Base-by-base conservation (phyloP, 2,113 vertebrate genomes). In the Leptobrachium leishanense region DNA sequence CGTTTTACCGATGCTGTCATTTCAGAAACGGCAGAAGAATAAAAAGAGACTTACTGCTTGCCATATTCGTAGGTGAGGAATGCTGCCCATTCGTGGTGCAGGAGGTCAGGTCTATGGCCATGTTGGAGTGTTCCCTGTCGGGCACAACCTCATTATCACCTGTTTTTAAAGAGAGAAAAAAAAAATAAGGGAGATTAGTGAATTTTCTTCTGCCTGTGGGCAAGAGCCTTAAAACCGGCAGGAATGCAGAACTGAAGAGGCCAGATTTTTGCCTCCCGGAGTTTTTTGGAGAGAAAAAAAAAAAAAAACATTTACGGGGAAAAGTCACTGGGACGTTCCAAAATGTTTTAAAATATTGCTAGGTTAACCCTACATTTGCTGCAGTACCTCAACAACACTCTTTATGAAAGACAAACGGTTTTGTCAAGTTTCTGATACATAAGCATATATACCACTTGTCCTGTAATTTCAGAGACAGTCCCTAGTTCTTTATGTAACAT, bases 101-200 rank as follows among this genome's bases (percentile, higher is more conserved):
- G 88, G 93, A 92, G 84, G 96, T 97, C 90, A 95, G 93, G 91
- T 96, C 96, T 83, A 91, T 94, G 87, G 95, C 92, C 94, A 96
- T 95, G 89, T 84, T 89, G 81, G 93, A 93, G 89, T 95, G 94
- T 84, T 98, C 96, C 89, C 95, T 95, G 88, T 94, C 92, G 68
- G 98, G 95, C 85, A 95, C 96, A 93, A 95, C 93, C 88, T 96
- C 93, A 91, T 96, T 95, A 90, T 98, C 98, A 96, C 97, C 98
- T 99, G 93, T 82, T 82, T 84, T 81, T 87, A 89, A 80, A 92
- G 44, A 20, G 62, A 57, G 43, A 89, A 81, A 91, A 4, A 50
- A 50, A 50, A 50, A 50, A 50, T 5, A 50, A 46, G 9, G 43
- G n/a, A 68, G 42, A 46, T 11, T n/a, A 43, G 53, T 74, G 55